Evolutionary conservation across 2,113 vertebrate genomes (phyloP), one percentile per base, ranked within the genome.

Genomic region (Amblyopsis rosae): DNA sequence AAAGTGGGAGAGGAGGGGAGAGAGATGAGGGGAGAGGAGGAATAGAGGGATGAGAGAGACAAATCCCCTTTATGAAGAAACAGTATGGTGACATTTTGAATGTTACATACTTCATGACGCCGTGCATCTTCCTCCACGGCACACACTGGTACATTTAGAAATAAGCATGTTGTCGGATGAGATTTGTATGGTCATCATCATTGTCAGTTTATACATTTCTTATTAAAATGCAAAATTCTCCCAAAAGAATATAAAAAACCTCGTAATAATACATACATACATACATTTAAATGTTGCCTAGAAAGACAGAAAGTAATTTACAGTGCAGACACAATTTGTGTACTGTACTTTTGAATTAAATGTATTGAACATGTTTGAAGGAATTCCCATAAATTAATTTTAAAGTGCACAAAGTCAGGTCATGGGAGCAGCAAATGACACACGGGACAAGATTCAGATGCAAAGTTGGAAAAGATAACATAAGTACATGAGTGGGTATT

Each of bases 401-500:
- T 8, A 54, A 54, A 57, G 7, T 2, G 57, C 2, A 47, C 62
- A n/a, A 10, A 48, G 46, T 19, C 10, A 69, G 62, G n/a, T 13
- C 47, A 67, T 9, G 8, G 7, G 55, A 51, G 0, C 19, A 67
- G 54, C 17, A 54, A 6, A 0, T 68, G 67, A 64, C 58, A 60
- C 46, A 73, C 19, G 59, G 13, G 17, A 46, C 60, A 58, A 63
- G 33, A 69, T 68, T 71, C 49, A 60, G 16, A 17, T 26, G 12
- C 74, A 62, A 9, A 69, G 48, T n/a, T 50, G 15, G 16, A 68
- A 32, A 33, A 62, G 15, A 68, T 72, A 67, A 47, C 10, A 10
- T n/a, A 13, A 67, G 69, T 67, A 41, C 10, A 10, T 13, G 65
- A 66, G 1, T 63, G 3, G 9, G 9, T 41, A 33, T 12, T 59